Percentiles rank a stretch among this genome's conserved stretches.
Conservation (phyloP, 2,113 vertebrate species). For the Hemibagrus wyckioides region DNA sequence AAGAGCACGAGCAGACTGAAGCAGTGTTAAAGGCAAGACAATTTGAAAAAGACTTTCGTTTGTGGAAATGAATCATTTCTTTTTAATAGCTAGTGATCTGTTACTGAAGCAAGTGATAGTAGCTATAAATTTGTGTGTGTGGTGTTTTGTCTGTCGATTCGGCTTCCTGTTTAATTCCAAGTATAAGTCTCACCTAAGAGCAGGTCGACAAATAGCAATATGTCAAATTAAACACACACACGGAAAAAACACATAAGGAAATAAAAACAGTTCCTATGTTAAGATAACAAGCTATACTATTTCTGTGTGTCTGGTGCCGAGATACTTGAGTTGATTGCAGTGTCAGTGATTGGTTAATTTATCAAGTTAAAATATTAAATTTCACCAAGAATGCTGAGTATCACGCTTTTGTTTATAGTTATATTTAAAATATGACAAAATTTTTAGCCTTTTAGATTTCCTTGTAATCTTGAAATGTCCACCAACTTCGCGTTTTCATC, state of each 20-base stretch:
- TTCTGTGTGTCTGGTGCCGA: neutral
- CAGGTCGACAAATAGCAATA: neutral
- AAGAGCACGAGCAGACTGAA: conserved; percentile 68
- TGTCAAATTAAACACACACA: neutral
- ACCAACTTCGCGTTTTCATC: neutral
- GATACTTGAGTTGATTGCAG: neutral
- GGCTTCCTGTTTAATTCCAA: neutral
- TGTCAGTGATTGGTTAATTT: neutral
- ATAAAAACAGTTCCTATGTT: neutral
- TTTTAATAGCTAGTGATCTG: neutral
- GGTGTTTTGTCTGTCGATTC: neutral
- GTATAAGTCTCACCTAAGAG: neutral
- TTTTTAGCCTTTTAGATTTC: neutral
- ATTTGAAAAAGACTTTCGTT: neutral
- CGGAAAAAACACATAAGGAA: neutral
- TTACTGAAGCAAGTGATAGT: neutral
- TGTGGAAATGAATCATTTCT: neutral
- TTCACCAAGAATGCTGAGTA: neutral
- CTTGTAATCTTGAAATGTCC: too few species aligned
- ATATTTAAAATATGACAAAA: neutral
- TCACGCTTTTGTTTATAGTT: neutral
- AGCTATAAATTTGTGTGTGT: neutral
- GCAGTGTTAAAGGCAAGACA: conserved; percentile 65
- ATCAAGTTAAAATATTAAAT: neutral
- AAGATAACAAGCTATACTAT: neutral